Evolutionary conservation across 1,140 invertebrate genomes (phyloP).

Genomic region (Papilio polytes): DNA sequence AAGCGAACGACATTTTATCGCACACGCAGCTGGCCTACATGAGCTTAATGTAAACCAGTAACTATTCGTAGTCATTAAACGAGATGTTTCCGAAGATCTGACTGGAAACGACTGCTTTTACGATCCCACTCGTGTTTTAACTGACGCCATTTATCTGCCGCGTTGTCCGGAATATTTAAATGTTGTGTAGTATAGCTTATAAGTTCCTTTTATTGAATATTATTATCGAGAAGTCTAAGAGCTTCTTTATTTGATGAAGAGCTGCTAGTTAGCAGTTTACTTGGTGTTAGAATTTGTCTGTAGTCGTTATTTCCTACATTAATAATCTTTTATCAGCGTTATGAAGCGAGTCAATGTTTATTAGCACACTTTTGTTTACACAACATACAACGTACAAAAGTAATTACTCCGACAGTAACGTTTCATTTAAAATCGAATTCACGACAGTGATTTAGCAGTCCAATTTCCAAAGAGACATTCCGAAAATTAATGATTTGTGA

Average conservation of each 20-base stretch:
- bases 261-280: no score
- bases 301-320: neutral
- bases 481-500: constrained; percentile 13
- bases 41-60: constrained; percentile 32
- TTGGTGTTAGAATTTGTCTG: no score
- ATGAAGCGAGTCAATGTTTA: neutral
- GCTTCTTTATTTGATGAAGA: no score
- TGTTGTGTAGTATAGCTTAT: neutral
- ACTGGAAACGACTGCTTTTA: constrained; percentile 26
- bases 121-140: constrained; percentile 34
- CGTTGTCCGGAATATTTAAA: constrained; percentile 11
- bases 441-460: neutral
- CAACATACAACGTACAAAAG: neutral
- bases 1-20: constrained; percentile 23
- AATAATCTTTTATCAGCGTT: no score
- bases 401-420: constrained; percentile 1
- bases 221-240: no score
- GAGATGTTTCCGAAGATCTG: constrained; percentile 25
- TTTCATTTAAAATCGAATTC: constrained; percentile 1
- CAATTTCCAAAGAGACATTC: constrained; percentile 6
- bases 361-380: neutral
- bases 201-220: no score
- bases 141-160: neutral
- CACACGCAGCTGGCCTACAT: constrained; percentile 12
- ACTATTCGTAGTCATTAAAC: constrained; percentile 29